phyloP scores from a whole-genome alignment of 2,888 invertebrate species.

The Allacma fusca region DNA sequence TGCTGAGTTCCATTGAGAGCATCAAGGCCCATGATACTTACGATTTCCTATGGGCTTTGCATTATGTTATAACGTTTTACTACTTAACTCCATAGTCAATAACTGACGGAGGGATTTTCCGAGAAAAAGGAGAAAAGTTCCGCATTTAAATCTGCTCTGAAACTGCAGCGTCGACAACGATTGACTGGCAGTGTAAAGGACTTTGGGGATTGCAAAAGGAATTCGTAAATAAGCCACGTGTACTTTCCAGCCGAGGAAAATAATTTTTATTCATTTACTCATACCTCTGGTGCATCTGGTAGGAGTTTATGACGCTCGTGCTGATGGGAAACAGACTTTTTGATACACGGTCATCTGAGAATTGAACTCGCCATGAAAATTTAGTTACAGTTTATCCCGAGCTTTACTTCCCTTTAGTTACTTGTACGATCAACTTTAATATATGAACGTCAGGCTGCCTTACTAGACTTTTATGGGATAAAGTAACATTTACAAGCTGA shows the following conservation, averaged over 20 bases:
- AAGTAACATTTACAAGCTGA: slow-evolving; percentile 18
- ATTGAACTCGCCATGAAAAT: neutral
- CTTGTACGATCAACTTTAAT: neutral
- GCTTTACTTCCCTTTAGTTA: neutral
- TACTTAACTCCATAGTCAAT: neutral
- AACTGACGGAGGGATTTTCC: neutral
- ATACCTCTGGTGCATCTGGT: too few species aligned
- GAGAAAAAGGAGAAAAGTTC: neutral
- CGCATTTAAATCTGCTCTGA: neutral
- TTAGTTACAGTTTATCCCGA: neutral
- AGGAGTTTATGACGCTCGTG: too few species aligned
- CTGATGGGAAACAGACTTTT: too few species aligned
- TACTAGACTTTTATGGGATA: slow-evolving; percentile 4
- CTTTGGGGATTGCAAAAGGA: neutral
- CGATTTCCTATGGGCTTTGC: too few species aligned
- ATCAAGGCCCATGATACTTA: too few species aligned
- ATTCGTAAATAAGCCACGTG: neutral
- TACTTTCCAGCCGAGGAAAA: neutral
- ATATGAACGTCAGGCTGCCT: neutral
- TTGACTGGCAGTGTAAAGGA: neutral
- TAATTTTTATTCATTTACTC: slow-evolving; percentile 9
- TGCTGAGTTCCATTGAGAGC: too few species aligned
- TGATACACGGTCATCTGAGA: neutral
- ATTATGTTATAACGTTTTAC: neutral
- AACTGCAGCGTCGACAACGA: neutral